Conservation (phyloP, 64 coral and sea anemone genomes). For the Montipora efflorescens region DNA sequence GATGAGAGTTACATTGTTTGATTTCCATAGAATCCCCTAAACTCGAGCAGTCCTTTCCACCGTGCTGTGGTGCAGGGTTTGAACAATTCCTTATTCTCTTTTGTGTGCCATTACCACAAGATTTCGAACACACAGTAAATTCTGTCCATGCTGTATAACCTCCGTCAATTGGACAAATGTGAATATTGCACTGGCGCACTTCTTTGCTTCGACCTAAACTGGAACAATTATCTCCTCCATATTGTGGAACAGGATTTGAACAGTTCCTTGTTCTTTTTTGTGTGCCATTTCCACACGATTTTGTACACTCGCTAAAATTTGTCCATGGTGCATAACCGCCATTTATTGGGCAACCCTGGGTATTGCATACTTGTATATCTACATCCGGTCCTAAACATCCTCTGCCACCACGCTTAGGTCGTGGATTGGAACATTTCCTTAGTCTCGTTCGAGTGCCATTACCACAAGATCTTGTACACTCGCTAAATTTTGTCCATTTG, state of each 20-base stretch:
- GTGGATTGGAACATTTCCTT: slow-evolving; percentile 72
- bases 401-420: slow-evolving; percentile 59
- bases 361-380: slow-evolving; percentile 56
- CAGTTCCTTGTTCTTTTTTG: slow-evolving; percentile 66
- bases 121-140: slow-evolving; percentile 70
- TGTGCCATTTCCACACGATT: slow-evolving; percentile 69
- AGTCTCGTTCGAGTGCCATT: slow-evolving; percentile 53
- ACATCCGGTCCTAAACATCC: slow-evolving; percentile 72
- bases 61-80: slow-evolving; percentile 46
- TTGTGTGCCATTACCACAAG: slow-evolving; percentile 63
- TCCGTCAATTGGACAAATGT: slow-evolving; percentile 70
- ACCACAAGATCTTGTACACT: slow-evolving; percentile 70
- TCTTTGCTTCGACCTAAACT: slow-evolving; percentile 29
- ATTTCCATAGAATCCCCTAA: slow-evolving; percentile 34
- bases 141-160: slow-evolving; percentile 73
- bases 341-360: slow-evolving; percentile 58
- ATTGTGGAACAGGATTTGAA: slow-evolving; percentile 34
- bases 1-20: slow-evolving; percentile 51
- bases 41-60: slow-evolving; percentile 34
- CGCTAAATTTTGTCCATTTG: slow-evolving; percentile 54
- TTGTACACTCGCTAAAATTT: slow-evolving; percentile 58
- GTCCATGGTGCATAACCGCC: slow-evolving; percentile 79
- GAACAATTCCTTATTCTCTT: slow-evolving; percentile 66
- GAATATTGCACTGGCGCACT: slow-evolving; percentile 32
- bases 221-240: slow-evolving; percentile 55